phyloP scores from a whole-genome alignment of 2,888 invertebrate genomes.

The Pyrocoelia pectoralis region DNA sequence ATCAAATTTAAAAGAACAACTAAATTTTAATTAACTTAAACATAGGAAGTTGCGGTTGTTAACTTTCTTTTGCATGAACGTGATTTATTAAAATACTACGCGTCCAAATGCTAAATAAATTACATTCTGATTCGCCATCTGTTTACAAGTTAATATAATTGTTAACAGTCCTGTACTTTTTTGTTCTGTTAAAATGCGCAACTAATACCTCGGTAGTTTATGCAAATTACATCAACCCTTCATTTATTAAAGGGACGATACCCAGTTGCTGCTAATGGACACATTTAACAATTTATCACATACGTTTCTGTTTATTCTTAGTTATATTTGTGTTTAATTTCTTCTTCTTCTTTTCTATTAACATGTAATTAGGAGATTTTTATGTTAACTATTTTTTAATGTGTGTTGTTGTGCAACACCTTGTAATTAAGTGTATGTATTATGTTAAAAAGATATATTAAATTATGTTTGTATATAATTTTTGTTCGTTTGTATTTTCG shows the following conservation, averaged over 20 bases:
- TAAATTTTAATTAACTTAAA: background rate
- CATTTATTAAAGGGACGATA: constrained; percentile 34
- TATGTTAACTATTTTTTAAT: constrained; percentile 32
- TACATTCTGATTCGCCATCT: constrained; percentile 41
- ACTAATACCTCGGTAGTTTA: constrained; percentile 41
- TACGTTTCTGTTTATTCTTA: constrained; percentile 20
- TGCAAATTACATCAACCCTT: constrained; percentile 43
- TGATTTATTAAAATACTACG: no score
- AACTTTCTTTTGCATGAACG: constrained; percentile 1
- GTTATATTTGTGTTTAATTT: constrained; percentile 14
- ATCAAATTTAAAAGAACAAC: background rate
- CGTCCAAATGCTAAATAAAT: constrained; percentile 20
- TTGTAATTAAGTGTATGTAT: constrained; percentile 37
- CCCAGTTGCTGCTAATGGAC: constrained; percentile 39
- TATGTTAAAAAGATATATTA: constrained; percentile 39
- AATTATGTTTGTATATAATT: constrained; percentile 41
- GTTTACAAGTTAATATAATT: constrained; percentile 44
- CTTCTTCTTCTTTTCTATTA: constrained; percentile 15
- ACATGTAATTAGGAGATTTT: constrained; percentile 14
- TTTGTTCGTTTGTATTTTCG: constrained; percentile 38
- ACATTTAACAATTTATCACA: constrained; percentile 19
- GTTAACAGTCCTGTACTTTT: constrained; percentile 23
- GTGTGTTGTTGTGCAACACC: constrained; percentile 14
- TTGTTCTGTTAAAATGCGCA: constrained; percentile 45
- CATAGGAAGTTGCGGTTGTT: background rate